Conservation (phyloP, 2,113 vertebrate species). For the Poecile atricapillus region DNA sequence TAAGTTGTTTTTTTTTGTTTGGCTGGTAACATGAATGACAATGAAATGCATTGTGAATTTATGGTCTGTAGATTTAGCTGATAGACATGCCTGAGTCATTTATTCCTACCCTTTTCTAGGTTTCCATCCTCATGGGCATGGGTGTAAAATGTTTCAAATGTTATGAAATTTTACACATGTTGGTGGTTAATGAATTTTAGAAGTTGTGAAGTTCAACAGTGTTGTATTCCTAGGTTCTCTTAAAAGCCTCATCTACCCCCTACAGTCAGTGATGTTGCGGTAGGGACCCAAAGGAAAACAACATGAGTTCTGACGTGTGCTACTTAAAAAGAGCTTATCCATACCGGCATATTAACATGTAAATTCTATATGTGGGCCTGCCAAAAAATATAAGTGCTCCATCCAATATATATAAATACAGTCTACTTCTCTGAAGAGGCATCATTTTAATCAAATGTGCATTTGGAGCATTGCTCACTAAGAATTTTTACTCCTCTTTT, state of each 20-base stretch:
- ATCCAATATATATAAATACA: conserved; percentile 66
- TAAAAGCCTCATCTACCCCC: conserved; percentile 46
- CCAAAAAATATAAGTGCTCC: conserved; percentile 50
- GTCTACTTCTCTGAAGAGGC: conserved; percentile 47
- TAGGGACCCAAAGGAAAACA: conserved; percentile 46
- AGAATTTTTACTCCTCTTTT: conserved; percentile 58
- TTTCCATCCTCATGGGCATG: not conserved
- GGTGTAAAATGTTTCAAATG: not conserved
- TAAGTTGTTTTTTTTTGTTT: not conserved
- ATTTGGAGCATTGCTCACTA: conserved; percentile 44
- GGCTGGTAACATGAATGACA: not conserved
- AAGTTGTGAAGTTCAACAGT: not conserved
- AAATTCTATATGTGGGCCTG: conserved; percentile 46
- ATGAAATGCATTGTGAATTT: not conserved
- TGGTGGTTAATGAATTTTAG: conserved; percentile 10
- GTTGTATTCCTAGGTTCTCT: not conserved
- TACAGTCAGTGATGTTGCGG: conserved; percentile 9
- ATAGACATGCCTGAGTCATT: not conserved
- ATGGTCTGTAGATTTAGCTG: not conserved
- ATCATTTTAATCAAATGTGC: conserved; percentile 66
- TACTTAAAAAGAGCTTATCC: conserved; percentile 48
- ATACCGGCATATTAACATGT: conserved; percentile 49
- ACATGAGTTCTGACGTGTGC: conserved; percentile 22
- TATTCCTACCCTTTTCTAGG: not conserved
- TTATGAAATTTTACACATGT: not conserved